These are phyloP conservation scores for Cordilura impudica DNA, from an alignment of 2,888 invertebrate genomes.

Conservation along the genomic window DNA sequence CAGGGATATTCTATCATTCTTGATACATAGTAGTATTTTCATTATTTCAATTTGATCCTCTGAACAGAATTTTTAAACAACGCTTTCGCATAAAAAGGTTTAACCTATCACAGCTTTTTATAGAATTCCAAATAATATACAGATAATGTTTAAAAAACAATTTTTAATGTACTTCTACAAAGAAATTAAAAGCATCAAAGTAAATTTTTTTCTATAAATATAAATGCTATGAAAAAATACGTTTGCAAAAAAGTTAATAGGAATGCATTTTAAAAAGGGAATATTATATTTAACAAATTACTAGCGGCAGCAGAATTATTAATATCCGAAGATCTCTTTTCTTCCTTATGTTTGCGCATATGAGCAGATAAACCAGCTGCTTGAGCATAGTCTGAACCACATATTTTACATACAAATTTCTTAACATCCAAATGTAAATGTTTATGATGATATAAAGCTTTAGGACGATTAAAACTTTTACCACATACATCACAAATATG, in stretches of 20 bases:
- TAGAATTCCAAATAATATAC: no score
- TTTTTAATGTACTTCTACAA: no score
- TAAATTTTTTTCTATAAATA: no score
- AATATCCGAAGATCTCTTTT: neutral
- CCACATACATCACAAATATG: slow-evolving; percentile 67
- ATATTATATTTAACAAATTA: neutral
- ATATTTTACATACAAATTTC: slow-evolving; percentile 70
- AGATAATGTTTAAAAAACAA: no score
- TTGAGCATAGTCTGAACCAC: slow-evolving; percentile 68
- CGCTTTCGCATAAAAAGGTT: no score
- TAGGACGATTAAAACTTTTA: slow-evolving; percentile 68
- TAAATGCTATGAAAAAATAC: no score
- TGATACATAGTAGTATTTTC: no score
- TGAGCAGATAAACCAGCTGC: slow-evolving; percentile 69
- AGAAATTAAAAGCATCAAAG: no score
- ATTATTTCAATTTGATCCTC: no score
- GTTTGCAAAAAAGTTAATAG: neutral
- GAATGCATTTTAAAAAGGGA: neutral
- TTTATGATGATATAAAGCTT: slow-evolving; percentile 69
- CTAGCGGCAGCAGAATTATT: neutral
- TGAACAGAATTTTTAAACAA: no score
- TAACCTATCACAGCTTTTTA: no score
- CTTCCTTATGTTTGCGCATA: slow-evolving; percentile 64
- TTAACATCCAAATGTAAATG: slow-evolving; percentile 68
- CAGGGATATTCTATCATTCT: no score